A percentile compares a stretch with the other conserved stretches of the same genome.
These are phyloP conservation scores for Parambassis ranga DNA, from an alignment of 2,797 vertebrate genomes.

Conservation along the genomic window DNA sequence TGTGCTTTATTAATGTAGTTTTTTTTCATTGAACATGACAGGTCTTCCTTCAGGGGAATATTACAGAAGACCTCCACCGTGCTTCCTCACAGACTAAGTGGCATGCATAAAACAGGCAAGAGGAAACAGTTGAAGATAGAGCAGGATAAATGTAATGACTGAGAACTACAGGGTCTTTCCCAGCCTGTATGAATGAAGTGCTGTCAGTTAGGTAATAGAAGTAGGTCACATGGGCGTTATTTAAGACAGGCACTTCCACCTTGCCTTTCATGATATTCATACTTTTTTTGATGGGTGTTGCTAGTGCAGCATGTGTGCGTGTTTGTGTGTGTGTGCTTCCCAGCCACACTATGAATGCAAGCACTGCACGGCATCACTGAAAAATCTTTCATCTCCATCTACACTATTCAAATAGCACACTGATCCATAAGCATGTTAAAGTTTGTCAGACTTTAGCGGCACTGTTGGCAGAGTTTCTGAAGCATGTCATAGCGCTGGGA, in stretches of 20 bases:
- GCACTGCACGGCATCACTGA: background rate
- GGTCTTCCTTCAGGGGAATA: slow-evolving; percentile 43
- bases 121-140: slow-evolving; percentile 60
- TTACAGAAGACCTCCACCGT: slow-evolving; percentile 38
- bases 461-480: slow-evolving; percentile 39
- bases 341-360: slow-evolving; percentile 8
- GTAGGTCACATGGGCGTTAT: slow-evolving; percentile 60
- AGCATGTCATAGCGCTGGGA: slow-evolving; percentile 56
- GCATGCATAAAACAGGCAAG: slow-evolving; percentile 58
- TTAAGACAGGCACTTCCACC: slow-evolving; percentile 50
- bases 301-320: background rate
- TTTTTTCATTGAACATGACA: slow-evolving; percentile 65
- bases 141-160: slow-evolving; percentile 55
- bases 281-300: slow-evolving; percentile 20
- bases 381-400: slow-evolving; percentile 35
- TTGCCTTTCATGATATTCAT: slow-evolving; percentile 39
- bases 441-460: slow-evolving; percentile 23
- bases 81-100: slow-evolving; percentile 26
- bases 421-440: slow-evolving; percentile 44
- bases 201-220: slow-evolving; percentile 59
- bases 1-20: slow-evolving; percentile 59
- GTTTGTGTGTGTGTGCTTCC: background rate
- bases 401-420: slow-evolving; percentile 26
- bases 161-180: slow-evolving; percentile 52
- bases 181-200: slow-evolving; percentile 58